Conservation (phyloP, 2,888 invertebrate genomes). For the Ypsolopha sequella region DNA sequence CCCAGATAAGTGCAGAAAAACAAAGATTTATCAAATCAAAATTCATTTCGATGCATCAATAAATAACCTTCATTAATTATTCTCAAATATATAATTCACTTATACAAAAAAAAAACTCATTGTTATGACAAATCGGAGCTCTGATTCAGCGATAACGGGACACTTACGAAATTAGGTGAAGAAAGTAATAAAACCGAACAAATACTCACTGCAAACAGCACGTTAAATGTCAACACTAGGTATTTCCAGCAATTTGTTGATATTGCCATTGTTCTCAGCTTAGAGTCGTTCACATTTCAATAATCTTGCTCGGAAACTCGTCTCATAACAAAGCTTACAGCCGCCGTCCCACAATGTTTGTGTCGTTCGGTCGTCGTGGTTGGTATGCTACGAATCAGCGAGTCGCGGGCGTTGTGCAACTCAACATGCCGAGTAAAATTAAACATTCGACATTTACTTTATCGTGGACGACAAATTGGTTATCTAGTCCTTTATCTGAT, state of each 20-base stretch:
- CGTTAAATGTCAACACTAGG: conserved; percentile 58
- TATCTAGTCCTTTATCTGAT: too few species aligned
- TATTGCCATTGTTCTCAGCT: conserved; percentile 43
- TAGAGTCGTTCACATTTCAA: conserved; percentile 48
- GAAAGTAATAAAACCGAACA: too few species aligned
- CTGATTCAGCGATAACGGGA: too few species aligned
- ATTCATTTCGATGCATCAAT: too few species aligned
- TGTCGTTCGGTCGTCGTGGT: conserved; percentile 27
- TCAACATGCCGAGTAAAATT: conserved; percentile 37
- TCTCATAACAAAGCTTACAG: conserved; percentile 50
- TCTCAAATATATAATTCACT: too few species aligned
- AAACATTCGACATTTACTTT: conserved; percentile 46
- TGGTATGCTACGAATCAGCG: neutral
- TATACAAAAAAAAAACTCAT: too few species aligned
- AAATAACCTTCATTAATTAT: too few species aligned
- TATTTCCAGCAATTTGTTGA: conserved; percentile 66
- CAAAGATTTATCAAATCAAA: too few species aligned
- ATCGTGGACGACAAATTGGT: conserved; percentile 10
- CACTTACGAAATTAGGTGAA: too few species aligned
- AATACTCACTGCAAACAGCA: conserved; percentile 54
- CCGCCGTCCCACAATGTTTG: conserved; percentile 58
- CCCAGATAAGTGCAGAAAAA: neutral
- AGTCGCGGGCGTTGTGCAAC: conserved; percentile 25
- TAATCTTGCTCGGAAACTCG: conserved; percentile 42
- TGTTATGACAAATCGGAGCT: too few species aligned